Evolutionary conservation across 1,140 invertebrate genomes (phyloP), one percentile per base, ranked within the genome.

Genomic region (Phocides pigmalion): DNA sequence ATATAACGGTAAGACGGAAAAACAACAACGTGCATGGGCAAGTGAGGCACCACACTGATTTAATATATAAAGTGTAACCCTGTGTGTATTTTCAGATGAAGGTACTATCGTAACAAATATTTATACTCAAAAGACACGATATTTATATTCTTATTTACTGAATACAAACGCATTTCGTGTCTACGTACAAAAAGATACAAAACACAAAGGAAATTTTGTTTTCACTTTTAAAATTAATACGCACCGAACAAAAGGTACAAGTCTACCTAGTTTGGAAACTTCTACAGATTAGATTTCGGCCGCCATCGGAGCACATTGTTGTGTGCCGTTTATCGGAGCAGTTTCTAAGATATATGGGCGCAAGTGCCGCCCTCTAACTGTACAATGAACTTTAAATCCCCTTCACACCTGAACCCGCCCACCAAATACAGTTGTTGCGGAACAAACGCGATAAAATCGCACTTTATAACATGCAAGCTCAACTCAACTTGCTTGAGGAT

Each of bases 311-410:
- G 39, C 19, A 56, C 53, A 56, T 42, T 56, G 53, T 56, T 56
- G 53, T 44, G 4, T 28, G 53, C 51, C 35, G 32, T 35, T 35
- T 35, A 35, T 35, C n/a, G 32, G 32, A 12, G n/a, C 32, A 35
- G 32, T 35, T n/a, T 8, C 32, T 35, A 35, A 35, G 32, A 35
- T 35, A 35, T 12, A 35, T 35, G 32, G 32, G 32, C n/a, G 0
- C 51, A 50, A 58, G 73, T 54, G 64, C 79, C 84, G 76, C 83
- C 85, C 76, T 79, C 79, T 75, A 74, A 68, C 80, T 82, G 82
- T 78, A 81, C 85, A 82, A 80, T 86, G 80, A 86, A 88, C 85
- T 86, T 88, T 83, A 86, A 86, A 85, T 81, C 79, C 77, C 79
- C 81, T 82, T 81, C 68, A 80, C 79, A 86, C 85, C 85, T 88